These are phyloP conservation scores for Bucorvus abyssinicus DNA, from an alignment of 2,797 vertebrate genomes.

Conservation along the genomic window DNA sequence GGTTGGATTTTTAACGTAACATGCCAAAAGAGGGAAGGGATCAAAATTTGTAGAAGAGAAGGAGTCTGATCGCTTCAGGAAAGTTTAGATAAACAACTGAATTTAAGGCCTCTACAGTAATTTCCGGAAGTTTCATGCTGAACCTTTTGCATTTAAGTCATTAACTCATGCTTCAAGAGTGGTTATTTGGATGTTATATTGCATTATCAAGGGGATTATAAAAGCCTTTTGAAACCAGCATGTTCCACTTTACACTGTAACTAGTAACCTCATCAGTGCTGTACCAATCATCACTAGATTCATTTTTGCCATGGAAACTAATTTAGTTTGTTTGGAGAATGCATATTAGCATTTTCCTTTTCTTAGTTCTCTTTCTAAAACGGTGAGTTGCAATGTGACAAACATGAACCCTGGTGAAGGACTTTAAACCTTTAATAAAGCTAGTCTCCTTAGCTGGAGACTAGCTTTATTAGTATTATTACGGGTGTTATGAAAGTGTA, in stretches of 20 bases:
- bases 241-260: neutral
- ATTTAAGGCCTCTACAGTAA: neutral
- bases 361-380: neutral
- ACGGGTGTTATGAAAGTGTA: neutral
- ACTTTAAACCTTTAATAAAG: neutral
- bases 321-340: neutral
- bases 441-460: too few species aligned
- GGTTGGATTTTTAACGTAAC: neutral
- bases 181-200: neutral
- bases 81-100: neutral
- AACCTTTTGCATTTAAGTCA: neutral
- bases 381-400: neutral
- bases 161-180: neutral
- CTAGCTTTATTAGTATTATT: neutral
- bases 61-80: neutral
- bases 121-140: neutral
- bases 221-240: slow-evolving; percentile 1
- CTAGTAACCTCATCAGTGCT: neutral
- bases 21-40: neutral
- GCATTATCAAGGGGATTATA: neutral
- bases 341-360: neutral
- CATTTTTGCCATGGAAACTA: neutral
- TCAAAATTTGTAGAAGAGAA: neutral
- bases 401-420: neutral
- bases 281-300: neutral